Conservation (phyloP, 2,113 vertebrate genomes). For the Triplophysa tibetana region DNA sequence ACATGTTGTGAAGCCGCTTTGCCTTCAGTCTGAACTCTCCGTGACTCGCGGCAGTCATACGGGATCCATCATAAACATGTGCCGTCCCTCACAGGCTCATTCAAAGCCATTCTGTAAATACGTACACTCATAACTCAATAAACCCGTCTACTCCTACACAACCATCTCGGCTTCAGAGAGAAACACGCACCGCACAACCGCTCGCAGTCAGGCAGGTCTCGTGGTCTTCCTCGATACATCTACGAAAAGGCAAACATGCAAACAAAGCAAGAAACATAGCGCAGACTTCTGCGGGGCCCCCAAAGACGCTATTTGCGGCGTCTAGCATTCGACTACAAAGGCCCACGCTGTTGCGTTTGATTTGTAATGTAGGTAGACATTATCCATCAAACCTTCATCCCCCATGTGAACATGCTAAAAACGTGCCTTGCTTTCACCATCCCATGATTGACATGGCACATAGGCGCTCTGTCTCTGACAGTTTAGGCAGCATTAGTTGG, state of each 20-base stretch:
- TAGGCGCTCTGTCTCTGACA: constrained; percentile 66
- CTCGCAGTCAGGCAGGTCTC: background rate
- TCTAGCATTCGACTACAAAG: constrained; percentile 18
- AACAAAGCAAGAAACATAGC: constrained; percentile 8
- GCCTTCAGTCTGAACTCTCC: constrained; percentile 60
- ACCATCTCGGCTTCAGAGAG: constrained; percentile 1
- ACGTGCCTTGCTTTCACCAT: constrained; percentile 6
- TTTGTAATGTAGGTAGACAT: constrained; percentile 41
- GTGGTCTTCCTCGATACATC: background rate
- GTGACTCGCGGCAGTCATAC: constrained; percentile 70
- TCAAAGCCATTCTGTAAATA: constrained; percentile 38
- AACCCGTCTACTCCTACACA: background rate
- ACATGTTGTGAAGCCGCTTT: background rate
- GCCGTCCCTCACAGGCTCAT: constrained; percentile 51
- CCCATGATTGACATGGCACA: constrained; percentile 58
- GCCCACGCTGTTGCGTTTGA: constrained; percentile 37
- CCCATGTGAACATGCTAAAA: constrained; percentile 46
- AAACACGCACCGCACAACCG: background rate
- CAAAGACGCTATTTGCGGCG: background rate
- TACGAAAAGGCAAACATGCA: background rate
- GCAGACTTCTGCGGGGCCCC: background rate
- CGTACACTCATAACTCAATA: background rate
- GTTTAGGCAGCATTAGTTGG: constrained; percentile 71
- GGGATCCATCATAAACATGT: constrained; percentile 73
- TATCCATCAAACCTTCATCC: constrained; percentile 51